Evolutionary conservation across 92 coral and sea anemone genomes (phyloP), one percentile per base, ranked within the genome.

Genomic region (Paramuricea clavata): DNA sequence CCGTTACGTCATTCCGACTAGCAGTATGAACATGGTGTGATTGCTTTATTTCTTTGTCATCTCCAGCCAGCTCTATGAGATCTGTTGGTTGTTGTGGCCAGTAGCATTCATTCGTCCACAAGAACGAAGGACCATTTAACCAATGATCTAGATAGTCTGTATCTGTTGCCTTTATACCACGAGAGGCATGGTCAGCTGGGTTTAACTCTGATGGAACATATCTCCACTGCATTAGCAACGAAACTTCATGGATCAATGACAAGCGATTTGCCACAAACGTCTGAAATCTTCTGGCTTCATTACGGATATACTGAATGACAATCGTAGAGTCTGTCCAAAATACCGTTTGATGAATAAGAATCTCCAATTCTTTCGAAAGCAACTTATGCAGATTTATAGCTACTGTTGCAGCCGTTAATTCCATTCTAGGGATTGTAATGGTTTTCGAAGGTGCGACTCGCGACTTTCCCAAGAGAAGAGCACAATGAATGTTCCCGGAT

Each of bases 291-390:
- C 62, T 65, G 3, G 81, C 39, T 36, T 82, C 74, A 34, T 90
- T 90, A 25, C 75, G 49, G 19, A 90, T 65, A 81, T 90, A 90
- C n/a, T 76, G 88, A 8, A 87, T 81, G 36, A 90, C 93, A 13
- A 75, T 39, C 16, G 76, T 82, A 5, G 88, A 72, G 50, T 90
- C 93, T 15, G 93, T 87, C 93, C 93, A 90, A 50, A 74, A 87
- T 9, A 34, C 12, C 6, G 88, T 72, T 27, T 86, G 71, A 30
- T 81, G 41, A 32, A 82, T 35, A 26, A 72, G 50, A 17, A 81
- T 26, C 43, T 74, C 74, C 57, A 57, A 49, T 77, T 90, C 93
- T 28, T 49, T 28, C 42, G 26, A 34, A 16, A 87, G 83, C 25
- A 75, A 47, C 59, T 62, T 64, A 62, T 81, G 80, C 54, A 82